Base-by-base conservation (phyloP, 2,797 vertebrate genomes). In the Coendou prehensilis region DNA sequence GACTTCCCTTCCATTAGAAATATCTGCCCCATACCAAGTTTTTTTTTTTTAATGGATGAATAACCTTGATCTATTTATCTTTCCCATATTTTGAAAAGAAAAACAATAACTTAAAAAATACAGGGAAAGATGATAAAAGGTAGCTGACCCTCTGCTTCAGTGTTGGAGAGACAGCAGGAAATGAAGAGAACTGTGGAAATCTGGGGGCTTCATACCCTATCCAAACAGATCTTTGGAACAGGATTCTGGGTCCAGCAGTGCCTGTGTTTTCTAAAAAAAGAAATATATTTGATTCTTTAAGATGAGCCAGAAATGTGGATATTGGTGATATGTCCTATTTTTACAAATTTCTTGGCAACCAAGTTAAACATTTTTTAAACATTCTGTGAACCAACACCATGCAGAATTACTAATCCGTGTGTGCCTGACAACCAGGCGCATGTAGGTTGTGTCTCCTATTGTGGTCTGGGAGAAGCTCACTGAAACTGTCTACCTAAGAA, bases 311-410 rank as follows among this genome's bases (percentile, higher is more conserved):
- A 88, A 93, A 63, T 56, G 56, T 50, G 67, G 56, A 85, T 69
- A 81, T 80, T 71, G 81, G 63, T 87, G 69, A 59, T 57, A 87
- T 57, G 15, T 69, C n/a, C 26, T 84, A 69, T 56, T 95, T 93
- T 96, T 69, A 71, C 26, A 81, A 81, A 85, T 80, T 69, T 84
- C 4, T 84, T 87, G 92, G 28, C 61, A 83, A 83, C 14, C 81
- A 69, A 82, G 18, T 56, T 50, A n/a, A 80, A n/a, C 50, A 59
- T 52, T 52, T 92, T 83, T 82, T 82, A 93, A 91, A 75, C 11
- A 79, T 37, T 61, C 83, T 87, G 14, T 61, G 18, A 94, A 47
- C 33, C 52, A 88, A 50, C n/a, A 69, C 6, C 18, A 9, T 87
- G 8, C 69, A 80, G 56, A 30, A 52, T 89, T 61, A 81, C 11